These are phyloP conservation scores for Ephestia elutella DNA, from an alignment of 1,140 invertebrate species.

Conservation along the genomic window DNA sequence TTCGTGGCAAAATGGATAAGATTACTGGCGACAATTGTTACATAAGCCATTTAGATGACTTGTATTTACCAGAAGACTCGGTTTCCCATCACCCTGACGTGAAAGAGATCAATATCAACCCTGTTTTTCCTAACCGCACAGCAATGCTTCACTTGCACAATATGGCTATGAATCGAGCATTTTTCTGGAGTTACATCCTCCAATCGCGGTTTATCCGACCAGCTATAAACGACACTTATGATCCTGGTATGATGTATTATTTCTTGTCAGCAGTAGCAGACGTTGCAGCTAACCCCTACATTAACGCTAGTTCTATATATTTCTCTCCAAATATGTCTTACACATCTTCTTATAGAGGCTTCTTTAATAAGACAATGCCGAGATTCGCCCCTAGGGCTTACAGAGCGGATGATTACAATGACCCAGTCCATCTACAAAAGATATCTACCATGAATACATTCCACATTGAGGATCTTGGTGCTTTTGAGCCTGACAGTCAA, in stretches of 20 bases:
- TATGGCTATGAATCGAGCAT: conserved; percentile 94
- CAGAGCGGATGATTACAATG: conserved; percentile 93
- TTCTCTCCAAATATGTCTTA: conserved; percentile 96
- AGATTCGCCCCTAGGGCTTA: conserved; percentile 96
- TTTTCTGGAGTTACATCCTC: conserved; percentile 96
- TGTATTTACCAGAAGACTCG: conserved; percentile 87
- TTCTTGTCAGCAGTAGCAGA: conserved; percentile 96
- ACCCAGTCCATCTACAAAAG: conserved; percentile 92
- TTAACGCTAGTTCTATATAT: conserved; percentile 96
- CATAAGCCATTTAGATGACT: conserved; percentile 87
- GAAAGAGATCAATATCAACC: conserved; percentile 96
- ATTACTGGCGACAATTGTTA: conserved; percentile 90
- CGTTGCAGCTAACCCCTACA: conserved; percentile 92
- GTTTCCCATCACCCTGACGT: conserved; percentile 95
- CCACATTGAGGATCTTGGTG: conserved; percentile 87
- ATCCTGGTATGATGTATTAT: conserved; percentile 99
- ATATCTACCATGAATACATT: conserved; percentile 95
- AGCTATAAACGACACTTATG: conserved; percentile 92
- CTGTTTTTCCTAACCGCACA: conserved; percentile 95
- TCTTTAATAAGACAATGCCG: conserved; percentile 97
- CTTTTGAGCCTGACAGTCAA: conserved; percentile 81
- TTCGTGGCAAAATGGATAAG: conserved; percentile 86
- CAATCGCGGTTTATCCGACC: conserved; percentile 93
- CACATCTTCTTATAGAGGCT: conserved; percentile 94
- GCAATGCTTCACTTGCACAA: conserved; percentile 95